Conservation (phyloP, 2,888 invertebrate genomes). For the Xylocampa areola region DNA sequence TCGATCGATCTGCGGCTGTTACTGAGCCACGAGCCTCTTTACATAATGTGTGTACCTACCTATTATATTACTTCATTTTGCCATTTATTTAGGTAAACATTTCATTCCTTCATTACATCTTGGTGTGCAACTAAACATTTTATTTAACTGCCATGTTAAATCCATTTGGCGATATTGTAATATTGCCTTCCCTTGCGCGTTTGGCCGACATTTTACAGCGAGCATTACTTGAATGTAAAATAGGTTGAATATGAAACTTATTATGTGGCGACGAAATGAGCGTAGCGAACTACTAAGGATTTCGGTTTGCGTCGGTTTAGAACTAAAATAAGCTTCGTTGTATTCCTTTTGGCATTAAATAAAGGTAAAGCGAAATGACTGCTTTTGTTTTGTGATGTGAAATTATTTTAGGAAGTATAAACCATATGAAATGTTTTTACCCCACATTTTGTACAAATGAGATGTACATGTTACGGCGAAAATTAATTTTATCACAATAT, state of each 20-base stretch:
- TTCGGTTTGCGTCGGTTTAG: conserved; percentile 8
- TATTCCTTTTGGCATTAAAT: conserved; percentile 37
- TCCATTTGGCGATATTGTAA: conserved; percentile 59
- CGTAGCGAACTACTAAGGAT: conserved; percentile 21
- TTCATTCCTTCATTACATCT: conserved; percentile 9
- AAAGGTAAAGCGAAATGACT: conserved; percentile 31
- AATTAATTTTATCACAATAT: no score
- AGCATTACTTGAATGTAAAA: conserved; percentile 72
- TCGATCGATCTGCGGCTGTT: no score
- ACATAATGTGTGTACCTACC: no score
- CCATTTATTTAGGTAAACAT: no score
- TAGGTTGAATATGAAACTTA: conserved; percentile 77
- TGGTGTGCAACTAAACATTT: conserved; percentile 11
- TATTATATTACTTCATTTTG: no score
- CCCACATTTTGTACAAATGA: conserved; percentile 6
- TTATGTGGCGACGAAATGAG: conserved; percentile 41
- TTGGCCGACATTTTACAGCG: conserved; percentile 63
- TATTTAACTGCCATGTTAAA: conserved; percentile 46
- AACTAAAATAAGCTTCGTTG: conserved; percentile 12
- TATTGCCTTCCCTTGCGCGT: conserved; percentile 68
- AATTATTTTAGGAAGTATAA: conserved; percentile 10
- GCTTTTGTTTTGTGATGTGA: conserved; percentile 27
- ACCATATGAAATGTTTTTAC: conserved; percentile 18
- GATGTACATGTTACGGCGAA: no score
- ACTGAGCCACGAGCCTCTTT: no score